These are phyloP conservation scores for Rhagium mordax DNA, from an alignment of 2,888 invertebrate species.

Conservation along the genomic window DNA sequence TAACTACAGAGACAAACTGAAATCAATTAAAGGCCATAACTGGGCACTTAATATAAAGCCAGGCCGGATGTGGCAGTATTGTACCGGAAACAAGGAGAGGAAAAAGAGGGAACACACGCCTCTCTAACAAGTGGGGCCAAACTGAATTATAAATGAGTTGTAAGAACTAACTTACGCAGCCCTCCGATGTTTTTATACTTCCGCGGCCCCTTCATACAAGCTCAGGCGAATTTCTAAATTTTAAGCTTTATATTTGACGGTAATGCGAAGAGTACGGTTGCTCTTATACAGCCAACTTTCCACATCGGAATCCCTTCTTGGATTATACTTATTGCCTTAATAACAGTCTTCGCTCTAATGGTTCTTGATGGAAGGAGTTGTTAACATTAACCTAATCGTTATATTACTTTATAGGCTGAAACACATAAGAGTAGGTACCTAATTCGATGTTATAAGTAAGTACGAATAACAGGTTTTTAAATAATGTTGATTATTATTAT, in stretches of 20 bases:
- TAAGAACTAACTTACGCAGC: conserved; percentile 71
- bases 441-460: background rate
- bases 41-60: conserved; percentile 56
- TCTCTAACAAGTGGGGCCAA: conserved; percentile 61
- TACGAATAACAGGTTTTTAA: background rate
- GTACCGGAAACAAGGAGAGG: conserved; percentile 64
- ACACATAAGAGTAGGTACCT: conserved; percentile 17
- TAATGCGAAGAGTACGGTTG: conserved; percentile 43
- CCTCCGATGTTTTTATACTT: conserved; percentile 66
- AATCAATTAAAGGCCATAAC: conserved; percentile 57
- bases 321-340: conserved; percentile 59
- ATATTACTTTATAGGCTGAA: conserved; percentile 40
- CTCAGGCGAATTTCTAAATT: conserved; percentile 65
- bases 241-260: conserved; percentile 63
- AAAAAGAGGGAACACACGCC: conserved; percentile 53
- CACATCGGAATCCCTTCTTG: conserved; percentile 48
- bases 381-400: conserved; percentile 46
- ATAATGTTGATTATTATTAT: background rate
- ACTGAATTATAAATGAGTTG: conserved; percentile 70
- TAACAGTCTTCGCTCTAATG: conserved; percentile 56
- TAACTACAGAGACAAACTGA: conserved; percentile 34
- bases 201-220: conserved; percentile 57
- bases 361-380: conserved; percentile 54
- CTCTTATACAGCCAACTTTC: conserved; percentile 33
- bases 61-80: conserved; percentile 65